Evolutionary conservation across 1,140 invertebrate genomes (phyloP).

Genomic region (Neodiprion virginianus): DNA sequence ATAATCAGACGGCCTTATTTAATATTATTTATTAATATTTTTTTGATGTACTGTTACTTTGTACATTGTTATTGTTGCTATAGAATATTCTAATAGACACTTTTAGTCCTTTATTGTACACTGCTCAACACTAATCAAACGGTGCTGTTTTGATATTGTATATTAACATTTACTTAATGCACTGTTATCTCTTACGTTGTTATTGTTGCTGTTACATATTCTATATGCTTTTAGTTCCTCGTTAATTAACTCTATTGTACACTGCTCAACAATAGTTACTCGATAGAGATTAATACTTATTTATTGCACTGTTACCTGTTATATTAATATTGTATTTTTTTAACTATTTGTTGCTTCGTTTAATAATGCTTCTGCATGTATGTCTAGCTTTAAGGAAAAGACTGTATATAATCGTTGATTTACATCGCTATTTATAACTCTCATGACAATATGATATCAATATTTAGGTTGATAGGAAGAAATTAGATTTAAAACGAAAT

Average conservation of each 20-base stretch:
- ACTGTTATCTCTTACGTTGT: constrained; percentile 27
- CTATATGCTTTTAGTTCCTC: constrained; percentile 15
- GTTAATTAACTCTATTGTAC: constrained; percentile 27
- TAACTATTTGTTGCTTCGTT: constrained; percentile 10
- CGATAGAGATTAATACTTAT: constrained; percentile 10
- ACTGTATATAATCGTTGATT: no score
- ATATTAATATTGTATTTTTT: constrained; percentile 28
- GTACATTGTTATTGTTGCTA: constrained; percentile 6
- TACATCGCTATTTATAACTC: no score
- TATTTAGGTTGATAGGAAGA: neutral
- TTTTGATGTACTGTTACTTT: constrained; percentile 11
- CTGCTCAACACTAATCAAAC: neutral
- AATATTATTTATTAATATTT: constrained; percentile 20
- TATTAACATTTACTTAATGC: constrained; percentile 18
- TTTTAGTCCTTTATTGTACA: constrained; percentile 19
- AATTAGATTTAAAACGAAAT: neutral
- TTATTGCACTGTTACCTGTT: constrained; percentile 1
- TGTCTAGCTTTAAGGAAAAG: no score
- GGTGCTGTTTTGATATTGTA: constrained; percentile 9
- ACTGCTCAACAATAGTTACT: constrained; percentile 2
- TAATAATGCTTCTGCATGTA: neutral
- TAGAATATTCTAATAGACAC: constrained; percentile 13
- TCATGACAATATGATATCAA: neutral
- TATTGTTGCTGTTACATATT: constrained; percentile 28
- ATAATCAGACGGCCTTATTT: constrained; percentile 10